phyloP scores from a whole-genome alignment of 2,888 invertebrate species.

The Caenorhabditis sp. region DNA sequence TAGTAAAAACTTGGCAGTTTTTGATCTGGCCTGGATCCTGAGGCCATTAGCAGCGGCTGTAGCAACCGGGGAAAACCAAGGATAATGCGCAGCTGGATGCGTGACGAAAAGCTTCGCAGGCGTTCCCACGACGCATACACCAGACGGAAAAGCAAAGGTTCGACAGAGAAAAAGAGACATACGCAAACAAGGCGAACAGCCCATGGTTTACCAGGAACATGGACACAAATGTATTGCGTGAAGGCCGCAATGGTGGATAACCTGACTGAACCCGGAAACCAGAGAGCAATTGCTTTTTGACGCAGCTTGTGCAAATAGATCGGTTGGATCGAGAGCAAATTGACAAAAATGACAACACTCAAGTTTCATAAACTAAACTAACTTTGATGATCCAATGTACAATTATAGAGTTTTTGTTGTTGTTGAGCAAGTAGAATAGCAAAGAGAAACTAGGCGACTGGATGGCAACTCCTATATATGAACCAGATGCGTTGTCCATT shows the following conservation, averaged over 20 bases:
- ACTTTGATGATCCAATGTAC: neutral
- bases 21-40: neutral
- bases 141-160: conserved; percentile 6
- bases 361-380: neutral
- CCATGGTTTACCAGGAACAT: neutral
- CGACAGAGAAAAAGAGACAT: conserved; percentile 4
- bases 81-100: neutral
- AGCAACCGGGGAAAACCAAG: too few species aligned
- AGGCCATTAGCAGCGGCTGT: neutral
- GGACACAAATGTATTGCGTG: neutral
- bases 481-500: neutral
- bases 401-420: neutral
- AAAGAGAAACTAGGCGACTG: neutral
- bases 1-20: conserved; percentile 1
- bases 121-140: conserved; percentile 19
- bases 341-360: conserved; percentile 11
- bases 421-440: too few species aligned
- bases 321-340: conserved; percentile 17
- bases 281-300: conserved; percentile 30
- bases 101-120: conserved; percentile 2
- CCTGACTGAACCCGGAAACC: conserved; percentile 42
- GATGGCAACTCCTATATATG: neutral
- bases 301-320: conserved; percentile 42
- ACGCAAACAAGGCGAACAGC: conserved; percentile 9
- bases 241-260: conserved; percentile 2